These are phyloP conservation scores for Athalia circularis DNA, from an alignment of 2,888 invertebrate species.

Conservation along the genomic window DNA sequence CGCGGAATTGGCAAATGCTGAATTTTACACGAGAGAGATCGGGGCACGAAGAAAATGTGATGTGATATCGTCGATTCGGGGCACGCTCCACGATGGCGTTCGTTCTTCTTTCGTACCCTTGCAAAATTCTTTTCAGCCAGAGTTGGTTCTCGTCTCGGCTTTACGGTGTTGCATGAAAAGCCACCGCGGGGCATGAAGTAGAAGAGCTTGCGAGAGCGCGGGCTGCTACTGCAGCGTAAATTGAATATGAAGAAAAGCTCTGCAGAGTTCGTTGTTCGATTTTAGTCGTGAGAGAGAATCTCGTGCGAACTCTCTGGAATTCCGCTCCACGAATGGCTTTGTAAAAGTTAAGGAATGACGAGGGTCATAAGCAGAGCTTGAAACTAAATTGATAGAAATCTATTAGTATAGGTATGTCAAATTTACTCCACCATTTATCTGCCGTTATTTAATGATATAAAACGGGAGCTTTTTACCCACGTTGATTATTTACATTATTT, in stretches of 20 bases:
- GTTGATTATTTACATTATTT: no score
- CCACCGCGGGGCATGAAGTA: background rate
- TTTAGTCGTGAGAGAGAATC: background rate
- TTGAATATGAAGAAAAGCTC: background rate
- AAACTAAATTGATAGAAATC: background rate
- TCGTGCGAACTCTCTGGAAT: constrained; percentile 35
- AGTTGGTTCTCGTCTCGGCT: background rate
- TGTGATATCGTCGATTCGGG: no score
- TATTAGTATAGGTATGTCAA: no score
- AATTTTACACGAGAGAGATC: no score
- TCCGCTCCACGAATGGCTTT: constrained; percentile 46
- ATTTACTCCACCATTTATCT: no score
- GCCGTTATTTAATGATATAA: no score
- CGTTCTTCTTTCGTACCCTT: background rate
- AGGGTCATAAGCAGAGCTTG: constrained; percentile 49
- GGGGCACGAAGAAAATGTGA: no score
- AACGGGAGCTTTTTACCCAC: no score
- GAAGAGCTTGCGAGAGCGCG: background rate
- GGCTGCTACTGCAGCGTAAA: background rate
- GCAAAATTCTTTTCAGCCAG: background rate
- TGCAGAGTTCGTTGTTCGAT: background rate
- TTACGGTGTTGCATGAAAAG: background rate
- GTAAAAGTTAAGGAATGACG: constrained; percentile 50
- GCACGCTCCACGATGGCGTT: no score
- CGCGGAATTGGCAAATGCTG: no score